Base-by-base conservation (phyloP, 2,113 vertebrate genomes). In the Spea bombifrons region DNA sequence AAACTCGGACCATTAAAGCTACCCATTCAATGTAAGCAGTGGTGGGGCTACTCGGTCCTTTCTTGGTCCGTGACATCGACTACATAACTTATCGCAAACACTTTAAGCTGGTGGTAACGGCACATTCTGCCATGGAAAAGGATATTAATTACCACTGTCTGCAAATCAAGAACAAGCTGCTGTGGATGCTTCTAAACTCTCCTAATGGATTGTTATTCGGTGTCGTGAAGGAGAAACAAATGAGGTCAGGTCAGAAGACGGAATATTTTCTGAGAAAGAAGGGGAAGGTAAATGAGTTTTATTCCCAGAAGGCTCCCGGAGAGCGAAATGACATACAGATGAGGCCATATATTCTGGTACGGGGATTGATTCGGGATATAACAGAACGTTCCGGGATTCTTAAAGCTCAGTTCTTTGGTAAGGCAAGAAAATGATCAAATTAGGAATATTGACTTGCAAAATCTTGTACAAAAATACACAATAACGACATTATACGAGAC, bases 131-230 rank as follows among this genome's bases (percentile, higher is more conserved):
- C 49, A 52, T 71, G 8, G 48, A 17, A 44, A 53, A 73, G 71
- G 71, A 47, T 53, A 61, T 73, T 73, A 61, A 73, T 73, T 59
- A 61, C 44, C 3, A 30, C 5, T 13, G 46, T n/a, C 47, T 46
- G 55, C 5, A 47, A 73, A 57, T 46, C 48, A 71, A n/a, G 30
- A 52, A 52, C 71, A 73, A 44, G 47, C 4, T 15, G 43, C 1
- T 16, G n/a, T 55, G 46, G 45, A 61, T 61, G 53, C 46, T n/a
- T 47, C 43, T 55, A 59, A 73, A 73, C 53, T 61, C 53, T 55
- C 47, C 71, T 73, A 73, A 61, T 73, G 55, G 69, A 71, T 55
- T 53, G 55, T 73, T 73, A 61, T 73, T 73, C 55, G 43, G 44
- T 73, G 44, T 44, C 6, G 13, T n/a, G 71, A 46, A 73, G 53